Evolutionary conservation across 2,797 vertebrate species (phyloP).

Genomic region (Cossypha polioptera): DNA sequence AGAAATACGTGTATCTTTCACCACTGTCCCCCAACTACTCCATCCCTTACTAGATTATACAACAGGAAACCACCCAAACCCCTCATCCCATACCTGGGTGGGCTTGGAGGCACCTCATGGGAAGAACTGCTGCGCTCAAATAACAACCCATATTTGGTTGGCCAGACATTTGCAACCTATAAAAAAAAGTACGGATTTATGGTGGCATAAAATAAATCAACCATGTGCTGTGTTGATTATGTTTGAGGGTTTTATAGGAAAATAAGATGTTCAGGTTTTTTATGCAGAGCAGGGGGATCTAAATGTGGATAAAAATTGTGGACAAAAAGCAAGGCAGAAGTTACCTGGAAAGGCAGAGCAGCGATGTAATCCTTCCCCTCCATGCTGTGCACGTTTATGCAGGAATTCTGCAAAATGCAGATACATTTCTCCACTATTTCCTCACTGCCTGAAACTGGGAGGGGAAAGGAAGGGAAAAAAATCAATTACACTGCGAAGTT

Average conservation of each 20-base stretch:
- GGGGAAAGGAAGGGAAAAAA: neutral
- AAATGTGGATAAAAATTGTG: neutral
- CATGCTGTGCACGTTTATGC: slow-evolving; percentile 91
- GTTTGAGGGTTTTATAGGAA: accelerated
- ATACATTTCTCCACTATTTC: slow-evolving; percentile 87
- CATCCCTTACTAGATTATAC: neutral
- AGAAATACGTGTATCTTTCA: neutral
- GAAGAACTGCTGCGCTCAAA: slow-evolving; percentile 87
- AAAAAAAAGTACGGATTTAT: neutral
- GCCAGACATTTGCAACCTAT: slow-evolving; percentile 92
- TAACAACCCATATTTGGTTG: slow-evolving; percentile 92
- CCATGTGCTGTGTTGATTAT: neutral
- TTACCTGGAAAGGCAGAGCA: slow-evolving; percentile 94
- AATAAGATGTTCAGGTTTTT: neutral
- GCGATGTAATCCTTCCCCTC: slow-evolving; percentile 96
- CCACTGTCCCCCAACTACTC: neutral
- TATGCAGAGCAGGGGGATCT: neutral
- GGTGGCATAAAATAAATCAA: neutral
- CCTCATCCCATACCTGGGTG: slow-evolving; percentile 79
- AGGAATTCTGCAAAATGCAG: slow-evolving; percentile 92
- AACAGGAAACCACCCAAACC: neutral
- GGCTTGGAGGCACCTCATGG: slow-evolving; percentile 81
- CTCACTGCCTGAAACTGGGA: slow-evolving; percentile 29
- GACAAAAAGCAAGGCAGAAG: neutral
- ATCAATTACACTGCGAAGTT: neutral